Base-by-base conservation (phyloP, 2,888 invertebrate genomes). In the Caenorhabditis sp. region DNA sequence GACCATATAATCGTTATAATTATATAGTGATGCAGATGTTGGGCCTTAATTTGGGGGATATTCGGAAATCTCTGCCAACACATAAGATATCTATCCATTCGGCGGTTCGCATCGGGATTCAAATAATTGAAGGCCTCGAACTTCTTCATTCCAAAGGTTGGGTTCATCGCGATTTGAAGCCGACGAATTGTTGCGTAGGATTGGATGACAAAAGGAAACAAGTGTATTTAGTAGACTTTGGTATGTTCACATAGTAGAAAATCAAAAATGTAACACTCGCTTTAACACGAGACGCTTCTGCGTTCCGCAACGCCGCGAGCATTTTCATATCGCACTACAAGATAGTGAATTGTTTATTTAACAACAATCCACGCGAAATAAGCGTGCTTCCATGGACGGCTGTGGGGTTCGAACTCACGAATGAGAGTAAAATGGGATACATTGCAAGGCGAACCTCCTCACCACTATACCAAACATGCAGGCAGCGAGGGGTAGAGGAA, bases 1-100 rank as follows among this genome's bases (percentile, higher is more conserved):
- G 85, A 5, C 65, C 72, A 0, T 52, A 61, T 23, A 57, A 62
- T 8, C 58, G 69, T 0, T 82, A 68, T 71, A 83, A 83, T 71
- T 85, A 72, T 71, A 84, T 86, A 49, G 83, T 84, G 25, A 86
- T 86, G 86, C 82, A 86, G 73, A 77, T 84, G 73, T 71, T 86
- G 38, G 86, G 86, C 8, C 62, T 62, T 25, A 86, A 85, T 65
- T 67, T 86, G 25, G 76, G 76, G 20, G 85, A 85, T 23, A 67
- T 86, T 31, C 81, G 86, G 17, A 80, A 80, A 31, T 31, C 66
- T 20, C 60, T 70, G 27, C 76, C 59, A 17, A 53, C 21, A 4
- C 66, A 64, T 26, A 71, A 73, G 20, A 68, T 85, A 14, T 64
- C 77, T 10, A 68, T 79, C 38, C 21, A 53, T 10, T 79, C 84